phyloP scores from a whole-genome alignment of 2,888 invertebrate genomes.

The Rotaria magnacalcarata region DNA sequence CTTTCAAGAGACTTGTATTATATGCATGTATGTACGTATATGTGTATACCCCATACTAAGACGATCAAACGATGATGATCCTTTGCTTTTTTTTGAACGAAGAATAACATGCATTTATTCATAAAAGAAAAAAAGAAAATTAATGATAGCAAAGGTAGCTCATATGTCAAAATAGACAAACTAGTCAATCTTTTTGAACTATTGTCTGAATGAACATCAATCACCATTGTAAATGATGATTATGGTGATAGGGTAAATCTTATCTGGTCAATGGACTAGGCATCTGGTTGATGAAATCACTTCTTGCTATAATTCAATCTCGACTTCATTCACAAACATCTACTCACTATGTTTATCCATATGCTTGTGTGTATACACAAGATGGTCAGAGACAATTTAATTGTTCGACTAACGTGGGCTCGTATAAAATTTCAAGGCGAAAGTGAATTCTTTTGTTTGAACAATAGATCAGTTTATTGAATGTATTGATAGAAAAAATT shows the following conservation, averaged over 20 bases:
- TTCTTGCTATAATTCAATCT: conserved; percentile 3
- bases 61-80: conserved; percentile 9
- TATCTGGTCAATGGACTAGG: neutral
- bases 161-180: conserved; percentile 29
- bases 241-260: neutral
- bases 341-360: conserved; percentile 17
- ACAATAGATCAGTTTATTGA: conserved; percentile 21
- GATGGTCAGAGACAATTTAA: neutral
- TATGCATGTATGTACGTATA: neutral
- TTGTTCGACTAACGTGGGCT: neutral
- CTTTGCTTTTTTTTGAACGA: neutral
- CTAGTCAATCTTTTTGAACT: conserved; percentile 24
- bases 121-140: neutral
- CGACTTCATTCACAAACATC: neutral
- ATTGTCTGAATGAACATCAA: conserved; percentile 12
- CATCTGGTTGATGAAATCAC: conserved; percentile 25
- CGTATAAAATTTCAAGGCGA: conserved; percentile 24
- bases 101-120: neutral
- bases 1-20: neutral
- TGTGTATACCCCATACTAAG: neutral
- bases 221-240: neutral
- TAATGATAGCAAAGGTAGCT: conserved; percentile 16
- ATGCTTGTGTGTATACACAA: neutral
- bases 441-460: conserved; percentile 29
- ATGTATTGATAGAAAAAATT: neutral